A percentile compares a stretch with the other conserved stretches of the same genome.
phyloP scores from a whole-genome alignment of 2,888 invertebrate genomes.

The Onthophagus sagittarius region DNA sequence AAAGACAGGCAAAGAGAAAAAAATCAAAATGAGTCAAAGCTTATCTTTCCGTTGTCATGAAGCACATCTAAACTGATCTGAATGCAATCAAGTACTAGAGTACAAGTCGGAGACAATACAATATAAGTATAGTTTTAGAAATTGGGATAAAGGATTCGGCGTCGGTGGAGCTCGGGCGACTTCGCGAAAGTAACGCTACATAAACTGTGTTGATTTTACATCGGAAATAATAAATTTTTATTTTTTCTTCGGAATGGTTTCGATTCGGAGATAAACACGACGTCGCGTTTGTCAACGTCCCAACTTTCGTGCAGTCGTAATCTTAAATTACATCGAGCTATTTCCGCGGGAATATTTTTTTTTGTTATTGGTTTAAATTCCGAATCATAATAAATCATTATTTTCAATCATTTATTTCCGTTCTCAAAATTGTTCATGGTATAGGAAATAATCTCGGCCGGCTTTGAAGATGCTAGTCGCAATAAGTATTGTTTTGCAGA shows the following conservation, averaged over 20 bases:
- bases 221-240: no score
- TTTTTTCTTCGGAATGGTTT: not conserved
- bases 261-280: not conserved
- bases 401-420: no score
- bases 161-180: constrained; percentile 42
- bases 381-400: no score
- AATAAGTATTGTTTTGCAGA: no score
- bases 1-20: no score
- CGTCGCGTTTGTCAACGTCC: not conserved
- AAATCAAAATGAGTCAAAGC: no score
- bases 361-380: no score
- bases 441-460: no score
- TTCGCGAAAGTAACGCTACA: constrained; percentile 28
- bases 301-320: not conserved
- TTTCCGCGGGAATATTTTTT: not conserved
- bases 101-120: constrained; percentile 39
- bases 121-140: constrained; percentile 40
- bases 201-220: no score
- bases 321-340: not conserved
- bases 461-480: no score
- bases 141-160: constrained; percentile 33
- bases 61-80: not conserved
- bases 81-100: not conserved
- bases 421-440: no score
- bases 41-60: not conserved